phyloP scores from a whole-genome alignment of 2,113 vertebrate species.

The Oceanites oceanicus region DNA sequence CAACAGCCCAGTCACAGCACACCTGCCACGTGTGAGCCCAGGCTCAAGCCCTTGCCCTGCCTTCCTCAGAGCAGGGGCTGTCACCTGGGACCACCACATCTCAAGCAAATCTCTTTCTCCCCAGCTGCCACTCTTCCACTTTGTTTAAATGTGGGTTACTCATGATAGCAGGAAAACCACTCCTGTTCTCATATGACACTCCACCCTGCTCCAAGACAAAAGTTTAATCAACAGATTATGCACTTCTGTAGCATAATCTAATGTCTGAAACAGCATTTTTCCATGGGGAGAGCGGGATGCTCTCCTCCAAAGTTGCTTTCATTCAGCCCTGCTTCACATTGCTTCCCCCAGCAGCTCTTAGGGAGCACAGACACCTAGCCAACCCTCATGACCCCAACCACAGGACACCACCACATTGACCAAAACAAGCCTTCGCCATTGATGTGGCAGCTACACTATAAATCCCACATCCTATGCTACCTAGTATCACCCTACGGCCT shows the following conservation, averaged over 20 bases:
- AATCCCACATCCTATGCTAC: background rate
- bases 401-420: background rate
- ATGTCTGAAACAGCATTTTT: background rate
- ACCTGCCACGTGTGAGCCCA: background rate
- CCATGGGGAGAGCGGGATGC: background rate
- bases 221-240: background rate
- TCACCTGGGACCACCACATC: background rate
- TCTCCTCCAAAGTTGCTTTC: background rate
- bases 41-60: background rate
- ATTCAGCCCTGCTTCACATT: background rate
- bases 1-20: background rate
- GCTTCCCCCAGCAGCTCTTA: background rate
- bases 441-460: accelerated
- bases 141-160: background rate
- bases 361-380: background rate
- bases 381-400: background rate
- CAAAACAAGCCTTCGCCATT: background rate
- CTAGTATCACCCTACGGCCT: accelerated
- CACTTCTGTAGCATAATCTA: background rate
- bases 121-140: background rate
- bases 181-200: background rate
- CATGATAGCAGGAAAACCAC: background rate
- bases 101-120: background rate
- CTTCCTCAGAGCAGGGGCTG: background rate
- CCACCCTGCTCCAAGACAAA: background rate